Evolutionary conservation across 2,888 invertebrate genomes (phyloP), one percentile per base, ranked within the genome.

Genomic region (Pogonocherus hispidulus): DNA sequence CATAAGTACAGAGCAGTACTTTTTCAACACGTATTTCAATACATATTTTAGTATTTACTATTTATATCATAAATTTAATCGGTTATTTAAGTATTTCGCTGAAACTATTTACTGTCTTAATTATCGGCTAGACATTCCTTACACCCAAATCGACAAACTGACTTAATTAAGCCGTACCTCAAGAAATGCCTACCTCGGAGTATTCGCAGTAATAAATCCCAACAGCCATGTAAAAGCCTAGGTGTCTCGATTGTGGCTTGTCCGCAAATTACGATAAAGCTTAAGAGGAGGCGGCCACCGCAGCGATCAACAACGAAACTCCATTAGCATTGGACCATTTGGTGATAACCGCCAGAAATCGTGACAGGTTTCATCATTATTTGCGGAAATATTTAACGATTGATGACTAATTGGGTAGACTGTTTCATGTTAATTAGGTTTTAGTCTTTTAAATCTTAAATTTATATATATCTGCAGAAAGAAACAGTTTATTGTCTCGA

Each of bases 241-340:
- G 65, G 62, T 69, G 57, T 67, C 60, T 62, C 65, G 35, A 65
- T 63, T 67, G 69, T 71, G 44, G 46, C 70, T 68, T 64, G 70
- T 75, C 75, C 75, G 72, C 75, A 75, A 75, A 67, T 57, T 56
- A 57, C 70, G 73, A 73, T 72, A 75, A 67, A 62, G 32, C 51
- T 49, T 47, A 60, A 56, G 16, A 52, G 20, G 32, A 56, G 37
- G 49, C 59, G 75, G 71, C 77, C 77, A 70, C 75, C 74, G 67
- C 57, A 66, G 67, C 62, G 46, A 67, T 49, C 60, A 67, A 77
- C 77, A 77, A 59, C 72, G 63, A 75, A 76, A 73, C 67, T 67
- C 77, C 77, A 77, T 77, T 77, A 77, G 69, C 66, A 69, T 72
- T 60, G 57, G 65, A 59, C 67, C 70, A 69, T 68, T 74, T 59